A percentile compares a stretch with the other conserved stretches of the same genome.
Conservation (phyloP, 2,113 vertebrate genomes). For the Petroica traversi region DNA sequence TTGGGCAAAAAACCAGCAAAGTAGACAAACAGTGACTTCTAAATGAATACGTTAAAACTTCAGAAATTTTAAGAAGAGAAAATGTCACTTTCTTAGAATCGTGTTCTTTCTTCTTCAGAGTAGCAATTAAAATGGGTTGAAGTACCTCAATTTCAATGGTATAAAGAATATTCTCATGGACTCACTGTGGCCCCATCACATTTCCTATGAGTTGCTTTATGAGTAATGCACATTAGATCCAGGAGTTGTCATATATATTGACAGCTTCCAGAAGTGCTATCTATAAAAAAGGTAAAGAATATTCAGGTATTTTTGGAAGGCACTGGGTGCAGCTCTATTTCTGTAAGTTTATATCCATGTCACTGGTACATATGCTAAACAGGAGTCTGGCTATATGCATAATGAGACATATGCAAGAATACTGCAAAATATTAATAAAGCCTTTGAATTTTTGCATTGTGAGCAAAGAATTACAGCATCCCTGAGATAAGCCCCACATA, state of each 20-base stretch:
- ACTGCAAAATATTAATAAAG: constrained; percentile 7
- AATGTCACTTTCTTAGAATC: not conserved
- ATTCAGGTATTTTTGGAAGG: not conserved
- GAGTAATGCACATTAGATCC: not conserved
- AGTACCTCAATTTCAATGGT: not conserved
- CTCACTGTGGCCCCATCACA: not conserved
- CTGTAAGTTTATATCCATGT: not conserved
- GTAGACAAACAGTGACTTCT: not conserved
- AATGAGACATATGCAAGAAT: not conserved
- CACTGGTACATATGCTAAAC: not conserved
- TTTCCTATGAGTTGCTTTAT: not conserved
- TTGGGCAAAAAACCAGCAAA: not conserved
- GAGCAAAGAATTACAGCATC: not conserved
- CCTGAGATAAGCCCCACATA: not conserved
- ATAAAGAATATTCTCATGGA: not conserved
- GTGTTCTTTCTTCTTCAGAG: not conserved
- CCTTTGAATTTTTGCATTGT: constrained; percentile 5
- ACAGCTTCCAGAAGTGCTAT: not conserved
- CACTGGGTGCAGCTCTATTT: not conserved
- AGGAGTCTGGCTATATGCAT: not conserved
- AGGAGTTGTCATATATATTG: not conserved
- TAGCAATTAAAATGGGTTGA: not conserved
- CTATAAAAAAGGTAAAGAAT: not conserved
- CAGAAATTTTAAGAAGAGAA: not conserved
- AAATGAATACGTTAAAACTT: not conserved